These are phyloP conservation scores for Gopherus flavomarginatus DNA, from an alignment of 2,113 vertebrate genomes.

Conservation along the genomic window DNA sequence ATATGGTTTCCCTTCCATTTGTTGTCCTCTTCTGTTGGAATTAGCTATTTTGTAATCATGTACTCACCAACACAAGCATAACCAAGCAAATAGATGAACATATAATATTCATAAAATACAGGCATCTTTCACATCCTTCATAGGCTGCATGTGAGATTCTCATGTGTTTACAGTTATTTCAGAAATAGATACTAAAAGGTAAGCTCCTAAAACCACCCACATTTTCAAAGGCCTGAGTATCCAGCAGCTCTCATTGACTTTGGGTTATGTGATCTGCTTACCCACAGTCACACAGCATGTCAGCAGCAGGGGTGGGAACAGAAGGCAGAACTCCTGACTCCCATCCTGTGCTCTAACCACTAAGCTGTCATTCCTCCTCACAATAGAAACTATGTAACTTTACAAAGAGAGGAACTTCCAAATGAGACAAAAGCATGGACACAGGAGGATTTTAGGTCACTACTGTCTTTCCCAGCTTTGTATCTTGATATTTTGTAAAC, in stretches of 20 bases:
- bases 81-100: background rate
- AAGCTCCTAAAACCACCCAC: background rate
- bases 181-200: background rate
- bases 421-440: fast-evolving
- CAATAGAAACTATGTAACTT: background rate
- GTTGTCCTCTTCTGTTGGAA: background rate
- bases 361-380: background rate
- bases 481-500: background rate
- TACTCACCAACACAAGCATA: fast-evolving
- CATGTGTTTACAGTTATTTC: background rate
- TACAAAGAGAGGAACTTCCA: background rate
- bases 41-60: background rate
- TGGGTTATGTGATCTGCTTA: background rate
- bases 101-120: fast-evolving
- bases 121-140: background rate
- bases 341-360: fast-evolving
- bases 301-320: background rate
- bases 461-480: background rate
- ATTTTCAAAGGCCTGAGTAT: background rate
- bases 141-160: background rate
- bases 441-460: background rate
- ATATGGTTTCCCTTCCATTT: background rate
- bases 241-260: background rate
- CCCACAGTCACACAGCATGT: fast-evolving
- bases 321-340: background rate